Evolutionary conservation across 2,113 vertebrate species (phyloP), one percentile per base, ranked within the genome.

Genomic region (Taurulus bubalis): DNA sequence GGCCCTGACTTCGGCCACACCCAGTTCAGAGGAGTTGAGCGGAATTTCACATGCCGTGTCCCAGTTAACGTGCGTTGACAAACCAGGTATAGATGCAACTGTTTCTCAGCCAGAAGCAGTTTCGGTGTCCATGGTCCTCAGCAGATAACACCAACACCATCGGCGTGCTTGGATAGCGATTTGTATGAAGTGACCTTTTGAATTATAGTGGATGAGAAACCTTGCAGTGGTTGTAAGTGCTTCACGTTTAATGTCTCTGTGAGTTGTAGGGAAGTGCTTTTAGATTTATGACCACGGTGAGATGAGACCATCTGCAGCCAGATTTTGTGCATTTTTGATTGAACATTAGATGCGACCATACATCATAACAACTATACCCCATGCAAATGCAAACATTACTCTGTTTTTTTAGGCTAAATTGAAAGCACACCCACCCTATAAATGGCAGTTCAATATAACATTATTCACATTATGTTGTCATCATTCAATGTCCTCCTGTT

Each of bases 1-100:
- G 22, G n/a, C 8, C 16, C 15, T 53, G 16, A 51, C 11, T 7
- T 12, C 18, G 60, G 83, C 84, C 90, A 85, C 90, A 85, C 90
- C 86, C 86, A 84, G 53, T 53, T 20, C 34, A n/a, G 10, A 26
- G 3, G 10, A 53, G 58, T 62, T 69, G 36, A 65, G 60, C 6
- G 18, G 36, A 14, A 12, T 66, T 64, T 78, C 70, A n/a, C 38
- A 18, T 24, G 8, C 11, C 2, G 45, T 38, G 6, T n/a, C 40
- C 0, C 30, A 34, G 36, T 45, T 7, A 40, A 34, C 30, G 3
- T 62, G 32, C 34, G 36, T 28, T 34, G 6, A 30, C 3, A 22
- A 1, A 14, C 8, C 3, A 3, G 16, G 14, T 63, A n/a, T 9
- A 40, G 12, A 28, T 20, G 1, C 3, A 14, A 16, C 20, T 4